Evolutionary conservation across 2,797 vertebrate genomes (phyloP).

Genomic region (Channallabes apus): DNA sequence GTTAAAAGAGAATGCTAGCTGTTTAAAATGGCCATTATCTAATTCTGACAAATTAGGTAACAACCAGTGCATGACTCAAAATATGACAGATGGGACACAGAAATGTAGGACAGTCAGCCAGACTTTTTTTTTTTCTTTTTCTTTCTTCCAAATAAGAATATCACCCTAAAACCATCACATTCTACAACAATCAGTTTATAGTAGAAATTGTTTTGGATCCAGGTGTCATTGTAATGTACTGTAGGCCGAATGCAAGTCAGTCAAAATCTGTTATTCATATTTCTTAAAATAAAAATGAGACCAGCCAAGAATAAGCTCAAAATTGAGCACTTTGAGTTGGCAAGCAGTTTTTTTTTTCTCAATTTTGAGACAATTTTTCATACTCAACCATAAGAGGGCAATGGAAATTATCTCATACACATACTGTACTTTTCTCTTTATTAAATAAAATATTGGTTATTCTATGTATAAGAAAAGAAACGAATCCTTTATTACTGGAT

Average conservation of each 20-base stretch:
- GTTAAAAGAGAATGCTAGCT: background rate
- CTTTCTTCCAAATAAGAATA: background rate
- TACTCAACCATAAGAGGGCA: background rate
- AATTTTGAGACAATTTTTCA: background rate
- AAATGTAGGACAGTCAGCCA: conserved; percentile 6
- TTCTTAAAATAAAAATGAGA: conserved; percentile 10
- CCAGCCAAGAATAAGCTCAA: background rate
- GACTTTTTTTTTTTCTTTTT: background rate
- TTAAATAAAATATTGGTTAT: background rate
- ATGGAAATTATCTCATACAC: background rate
- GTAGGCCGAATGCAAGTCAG: conserved; percentile 16
- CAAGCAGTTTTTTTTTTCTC: background rate
- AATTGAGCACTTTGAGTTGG: background rate
- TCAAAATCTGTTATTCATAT: conserved; percentile 23
- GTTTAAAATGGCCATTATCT: conserved; percentile 5
- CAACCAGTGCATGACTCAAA: background rate
- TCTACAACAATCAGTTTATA: conserved; percentile 8
- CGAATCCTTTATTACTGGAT: background rate
- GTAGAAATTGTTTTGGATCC: conserved; percentile 27
- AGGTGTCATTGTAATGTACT: conserved; percentile 17
- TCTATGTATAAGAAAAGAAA: background rate
- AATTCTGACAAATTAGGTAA: conserved; percentile 13
- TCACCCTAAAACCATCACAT: background rate
- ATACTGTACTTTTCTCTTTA: background rate
- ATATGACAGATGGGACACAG: conserved; percentile 24